Conservation (phyloP, 2,888 invertebrate species). For the Nephrotoma guestfalica region DNA sequence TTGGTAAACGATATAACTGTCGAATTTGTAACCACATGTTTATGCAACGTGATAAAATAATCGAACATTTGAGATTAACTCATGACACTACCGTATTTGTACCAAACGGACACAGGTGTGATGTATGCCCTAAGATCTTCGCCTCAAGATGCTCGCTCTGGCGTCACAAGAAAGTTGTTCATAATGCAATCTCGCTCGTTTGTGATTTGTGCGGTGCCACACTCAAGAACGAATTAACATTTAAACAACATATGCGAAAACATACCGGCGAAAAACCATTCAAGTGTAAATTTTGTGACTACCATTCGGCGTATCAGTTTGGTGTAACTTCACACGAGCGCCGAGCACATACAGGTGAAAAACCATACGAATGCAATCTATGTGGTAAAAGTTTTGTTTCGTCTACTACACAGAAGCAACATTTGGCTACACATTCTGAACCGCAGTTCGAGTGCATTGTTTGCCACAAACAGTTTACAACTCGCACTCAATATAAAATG, state of each 20-base stretch:
- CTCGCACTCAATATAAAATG: background rate
- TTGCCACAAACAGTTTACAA: background rate
- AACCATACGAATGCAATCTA: background rate
- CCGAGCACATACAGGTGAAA: background rate
- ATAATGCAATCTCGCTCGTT: background rate
- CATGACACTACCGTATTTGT: background rate
- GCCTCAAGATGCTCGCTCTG: background rate
- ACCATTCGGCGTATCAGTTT: background rate
- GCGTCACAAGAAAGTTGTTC: background rate
- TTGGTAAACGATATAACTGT: background rate
- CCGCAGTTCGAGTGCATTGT: background rate
- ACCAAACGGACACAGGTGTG: background rate
- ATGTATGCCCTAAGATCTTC: background rate
- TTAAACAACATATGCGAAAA: background rate
- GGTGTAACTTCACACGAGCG: background rate
- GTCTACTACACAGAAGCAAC: background rate
- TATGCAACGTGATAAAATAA: background rate
- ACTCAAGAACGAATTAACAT: background rate
- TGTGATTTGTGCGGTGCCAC: background rate
- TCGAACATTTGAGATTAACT: background rate
- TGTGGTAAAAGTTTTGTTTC: background rate
- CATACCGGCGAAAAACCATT: background rate
- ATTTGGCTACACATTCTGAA: background rate
- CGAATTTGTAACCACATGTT: background rate
- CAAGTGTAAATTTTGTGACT: background rate